Evolutionary conservation across 2,888 invertebrate species (phyloP).

Genomic region (Tipula lateralis): DNA sequence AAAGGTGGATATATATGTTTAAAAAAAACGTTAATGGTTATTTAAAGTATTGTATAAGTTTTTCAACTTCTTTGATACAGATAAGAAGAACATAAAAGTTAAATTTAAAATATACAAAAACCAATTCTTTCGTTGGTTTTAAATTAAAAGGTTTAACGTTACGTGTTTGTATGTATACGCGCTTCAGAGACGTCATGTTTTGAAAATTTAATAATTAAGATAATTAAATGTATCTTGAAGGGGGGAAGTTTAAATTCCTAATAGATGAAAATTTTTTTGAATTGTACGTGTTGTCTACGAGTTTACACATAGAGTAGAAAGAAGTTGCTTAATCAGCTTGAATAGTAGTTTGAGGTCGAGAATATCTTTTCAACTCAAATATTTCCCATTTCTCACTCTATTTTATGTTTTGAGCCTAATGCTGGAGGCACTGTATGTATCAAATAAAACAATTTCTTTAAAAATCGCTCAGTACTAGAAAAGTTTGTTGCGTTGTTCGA

Average conservation of each 20-base stretch:
- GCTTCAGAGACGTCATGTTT: not conserved
- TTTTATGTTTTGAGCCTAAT: too few relatives aligned
- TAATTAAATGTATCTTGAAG: not conserved
- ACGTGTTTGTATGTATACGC: not conserved
- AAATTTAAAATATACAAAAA: not conserved
- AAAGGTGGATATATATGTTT: not conserved
- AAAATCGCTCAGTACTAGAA: too few relatives aligned
- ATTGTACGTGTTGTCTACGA: too few relatives aligned
- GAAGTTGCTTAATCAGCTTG: too few relatives aligned
- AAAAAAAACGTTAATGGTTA: slow-evolving; percentile 4
- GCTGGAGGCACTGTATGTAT: too few relatives aligned
- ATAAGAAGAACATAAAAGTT: not conserved
- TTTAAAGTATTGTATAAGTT: not conserved
- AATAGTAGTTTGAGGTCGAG: too few relatives aligned
- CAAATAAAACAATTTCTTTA: too few relatives aligned
- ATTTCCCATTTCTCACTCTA: too few relatives aligned
- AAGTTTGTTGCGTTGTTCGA: too few relatives aligned
- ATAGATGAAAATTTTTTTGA: not conserved
- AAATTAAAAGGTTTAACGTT: not conserved
- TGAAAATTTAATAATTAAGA: not conserved
- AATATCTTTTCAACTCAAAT: too few relatives aligned
- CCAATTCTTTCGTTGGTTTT: not conserved
- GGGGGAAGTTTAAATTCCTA: not conserved
- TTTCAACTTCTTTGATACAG: not conserved
- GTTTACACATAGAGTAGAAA: too few relatives aligned